phyloP scores from a whole-genome alignment of 2,888 invertebrate species.

The Melanargia galathea region DNA sequence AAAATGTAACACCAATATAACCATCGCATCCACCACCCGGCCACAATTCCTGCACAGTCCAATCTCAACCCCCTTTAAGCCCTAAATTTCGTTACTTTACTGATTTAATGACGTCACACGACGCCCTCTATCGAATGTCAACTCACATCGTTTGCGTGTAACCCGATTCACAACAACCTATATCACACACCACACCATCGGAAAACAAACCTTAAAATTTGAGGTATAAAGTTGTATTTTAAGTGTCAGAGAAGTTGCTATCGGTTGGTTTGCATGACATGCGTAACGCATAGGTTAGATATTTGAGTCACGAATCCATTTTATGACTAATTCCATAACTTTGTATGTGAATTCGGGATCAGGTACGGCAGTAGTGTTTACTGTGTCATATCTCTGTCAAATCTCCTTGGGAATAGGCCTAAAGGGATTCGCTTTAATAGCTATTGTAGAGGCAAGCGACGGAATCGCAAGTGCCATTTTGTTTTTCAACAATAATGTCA shows the following conservation, averaged over 20 bases:
- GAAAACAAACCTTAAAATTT: constrained; percentile 21
- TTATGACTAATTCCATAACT: constrained; percentile 83
- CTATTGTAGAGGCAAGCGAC: constrained; percentile 25
- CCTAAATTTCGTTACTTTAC: constrained; percentile 76
- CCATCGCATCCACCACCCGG: neutral
- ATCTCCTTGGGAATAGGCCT: constrained; percentile 55
- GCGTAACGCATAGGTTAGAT: constrained; percentile 73
- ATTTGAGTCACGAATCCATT: constrained; percentile 82
- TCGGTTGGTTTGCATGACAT: constrained; percentile 40
- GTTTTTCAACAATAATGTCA: constrained; percentile 26
- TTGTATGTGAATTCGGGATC: constrained; percentile 80
- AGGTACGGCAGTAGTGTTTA: constrained; percentile 75
- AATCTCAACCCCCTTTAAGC: constrained; percentile 65
- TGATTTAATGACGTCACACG: constrained; percentile 81
- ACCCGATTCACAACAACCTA: constrained; percentile 40
- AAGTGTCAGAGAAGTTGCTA: neutral
- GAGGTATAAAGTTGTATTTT: constrained; percentile 32
- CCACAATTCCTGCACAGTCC: constrained; percentile 43
- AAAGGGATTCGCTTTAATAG: constrained; percentile 68
- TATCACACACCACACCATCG: neutral
- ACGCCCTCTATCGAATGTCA: constrained; percentile 81
- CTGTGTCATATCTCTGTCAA: constrained; percentile 58
- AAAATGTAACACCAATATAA: constrained; percentile 16
- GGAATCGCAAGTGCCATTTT: constrained; percentile 35
- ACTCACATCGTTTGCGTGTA: constrained; percentile 62